Evolutionary conservation across 1,140 invertebrate species (phyloP).

Genomic region (Globodera ellingtonae): DNA sequence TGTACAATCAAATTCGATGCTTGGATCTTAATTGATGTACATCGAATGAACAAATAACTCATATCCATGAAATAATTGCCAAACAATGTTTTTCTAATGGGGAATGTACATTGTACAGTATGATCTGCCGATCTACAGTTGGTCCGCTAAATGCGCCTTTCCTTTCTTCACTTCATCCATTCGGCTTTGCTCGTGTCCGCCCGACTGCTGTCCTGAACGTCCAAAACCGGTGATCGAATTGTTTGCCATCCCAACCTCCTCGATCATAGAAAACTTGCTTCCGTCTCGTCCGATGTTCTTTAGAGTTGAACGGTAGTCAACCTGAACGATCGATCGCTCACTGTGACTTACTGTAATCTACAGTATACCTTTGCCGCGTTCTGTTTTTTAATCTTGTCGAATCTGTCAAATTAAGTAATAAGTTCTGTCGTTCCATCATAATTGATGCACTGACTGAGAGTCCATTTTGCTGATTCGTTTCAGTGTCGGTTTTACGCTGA

Average conservation of each 20-base stretch:
- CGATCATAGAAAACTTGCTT: slow-evolving; percentile 82
- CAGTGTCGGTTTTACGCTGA: slow-evolving; percentile 88
- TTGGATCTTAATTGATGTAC: neutral
- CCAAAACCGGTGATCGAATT: slow-evolving; percentile 20
- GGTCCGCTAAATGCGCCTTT: neutral
- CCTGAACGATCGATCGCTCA: slow-evolving; percentile 73
- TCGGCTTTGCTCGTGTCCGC: slow-evolving; percentile 10
- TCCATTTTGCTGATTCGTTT: slow-evolving; percentile 99
- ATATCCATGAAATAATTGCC: neutral
- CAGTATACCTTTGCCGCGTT: slow-evolving; percentile 32
- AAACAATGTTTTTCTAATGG: neutral
- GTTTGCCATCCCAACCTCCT: slow-evolving; percentile 73
- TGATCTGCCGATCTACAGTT: neutral
- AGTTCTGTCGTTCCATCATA: neutral
- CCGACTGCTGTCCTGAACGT: slow-evolving; percentile 14
- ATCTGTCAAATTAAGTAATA: slow-evolving; percentile 72
- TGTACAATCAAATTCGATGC: neutral
- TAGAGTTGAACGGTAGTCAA: slow-evolving; percentile 98
- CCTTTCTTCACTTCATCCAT: slow-evolving; percentile 17
- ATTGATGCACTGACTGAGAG: slow-evolving; percentile 65
- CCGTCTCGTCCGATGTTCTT: slow-evolving; percentile 33
- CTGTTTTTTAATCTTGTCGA: slow-evolving; percentile 49
- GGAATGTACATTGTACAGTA: neutral
- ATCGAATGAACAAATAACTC: neutral
- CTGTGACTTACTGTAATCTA: neutral